Conservation (phyloP, 2,113 vertebrate species). For the Cavia aperea region DNA sequence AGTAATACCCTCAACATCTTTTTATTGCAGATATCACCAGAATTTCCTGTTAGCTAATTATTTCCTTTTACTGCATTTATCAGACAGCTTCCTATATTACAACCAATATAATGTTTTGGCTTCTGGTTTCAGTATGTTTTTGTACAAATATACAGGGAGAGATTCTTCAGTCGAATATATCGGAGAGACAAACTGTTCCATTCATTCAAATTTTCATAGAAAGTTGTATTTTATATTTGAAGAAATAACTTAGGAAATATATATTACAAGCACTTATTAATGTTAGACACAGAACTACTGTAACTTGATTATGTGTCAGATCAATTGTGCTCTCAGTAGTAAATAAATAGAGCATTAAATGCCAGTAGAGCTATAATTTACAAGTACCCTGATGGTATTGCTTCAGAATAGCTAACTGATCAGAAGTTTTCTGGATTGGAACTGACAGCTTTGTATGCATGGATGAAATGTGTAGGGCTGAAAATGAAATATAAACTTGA, state of each 20-base stretch:
- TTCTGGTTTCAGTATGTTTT: neutral
- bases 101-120: neutral
- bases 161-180: neutral
- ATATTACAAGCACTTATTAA: constrained; percentile 45
- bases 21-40: neutral
- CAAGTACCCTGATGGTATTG: constrained; percentile 73
- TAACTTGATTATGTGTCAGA: constrained; percentile 38
- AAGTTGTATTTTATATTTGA: constrained; percentile 18
- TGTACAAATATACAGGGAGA: neutral
- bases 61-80: neutral
- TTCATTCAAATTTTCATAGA: neutral
- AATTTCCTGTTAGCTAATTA: neutral
- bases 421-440: constrained; percentile 71
- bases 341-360: constrained; percentile 73
- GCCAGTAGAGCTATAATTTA: constrained; percentile 65
- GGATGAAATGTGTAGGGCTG: constrained; percentile 65
- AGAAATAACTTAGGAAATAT: constrained; percentile 36
- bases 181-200: neutral
- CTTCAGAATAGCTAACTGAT: constrained; percentile 70
- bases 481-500: constrained; percentile 71
- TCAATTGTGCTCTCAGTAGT: constrained; percentile 63
- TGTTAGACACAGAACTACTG: constrained; percentile 58
- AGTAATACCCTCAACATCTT: neutral
- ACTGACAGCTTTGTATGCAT: constrained; percentile 73
- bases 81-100: too few species aligned